Evolutionary conservation across 2,888 invertebrate genomes (phyloP), one percentile per base, ranked within the genome.

Genomic region (Mesoligia furuncula): DNA sequence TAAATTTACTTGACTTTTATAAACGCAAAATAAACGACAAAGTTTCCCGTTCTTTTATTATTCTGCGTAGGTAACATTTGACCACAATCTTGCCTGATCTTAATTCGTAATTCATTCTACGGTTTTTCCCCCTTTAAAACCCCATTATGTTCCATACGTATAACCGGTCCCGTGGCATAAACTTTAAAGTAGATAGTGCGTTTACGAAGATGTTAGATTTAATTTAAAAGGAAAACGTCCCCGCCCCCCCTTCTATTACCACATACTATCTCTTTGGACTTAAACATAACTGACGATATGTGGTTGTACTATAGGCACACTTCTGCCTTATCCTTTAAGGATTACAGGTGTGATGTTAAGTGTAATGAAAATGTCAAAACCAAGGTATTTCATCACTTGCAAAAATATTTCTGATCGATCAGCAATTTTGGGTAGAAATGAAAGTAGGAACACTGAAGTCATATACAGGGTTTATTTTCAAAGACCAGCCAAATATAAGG

Each of bases 91-190:
- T 64, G 45, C 9, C 45, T 36, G 57, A 75, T 74, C 62, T n/a
- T 57, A 81, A 57, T 74, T n/a, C 15, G 20, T 24, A 78, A 54
- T n/a, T n/a, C 27, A 7, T 39, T 73, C 11, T 7, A 20, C 45
- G 64, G 75, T 42, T 81, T 80, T 80, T n/a, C 75, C 80, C 54
- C 31, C 15, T 36, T 13, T 39, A 20, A 24, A 79, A 54, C 9
- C 17, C 13, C 17, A 42, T 7, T 9, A 45, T 9, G 13, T 36
- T 13, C n/a, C n/a, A 24, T 42, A 36, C 1, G 7, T 27, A 2
- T 64, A 42, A 77, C 51, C 5, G 5, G 77, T 54, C 15, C 20
- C 1, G 8, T 8, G n/a, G 6, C 20, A 31, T 74, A 74, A 20
- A 42, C 5, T 9, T 45, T 20, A 9, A 75, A 75, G 15, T 68